Base-by-base conservation (phyloP, 2,888 invertebrate species). In the Branchipolynoe longqiensis region DNA sequence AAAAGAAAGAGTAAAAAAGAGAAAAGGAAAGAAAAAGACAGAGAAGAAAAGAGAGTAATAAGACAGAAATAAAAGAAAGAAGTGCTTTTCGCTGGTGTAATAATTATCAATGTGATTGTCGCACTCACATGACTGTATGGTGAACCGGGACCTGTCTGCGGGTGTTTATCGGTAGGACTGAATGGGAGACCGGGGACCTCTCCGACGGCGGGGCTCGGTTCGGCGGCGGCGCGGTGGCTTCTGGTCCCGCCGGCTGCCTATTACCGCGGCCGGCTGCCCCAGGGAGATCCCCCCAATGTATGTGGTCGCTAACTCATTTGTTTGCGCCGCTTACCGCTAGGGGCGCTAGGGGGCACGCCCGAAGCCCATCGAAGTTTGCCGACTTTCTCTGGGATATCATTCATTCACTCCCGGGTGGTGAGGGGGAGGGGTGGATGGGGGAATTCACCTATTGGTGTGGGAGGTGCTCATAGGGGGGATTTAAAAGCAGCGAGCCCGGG, bases 361-460 rank as follows among this genome's bases (percentile, higher is more conserved):
- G 62, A 25, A 62, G 62, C 62, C 31, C 62, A 62, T 62, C 62
- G 31, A 62, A 62, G 62, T 62, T 62, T 62, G 62, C 62, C 62
- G 62, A 62, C 28, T 62, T 62, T n/a, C 62, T 62, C 62, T n/a
- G 62, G 62, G 62, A 62, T 62, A 62, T 62, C 62, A 62, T 62
- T 62, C 48, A n/a, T 48, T 48, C 62, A 62, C 62, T 56, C 25
- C 22, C 56, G 22, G 3, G n/a, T 14, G n/a, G n/a, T n/a, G 22
- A 25, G 22, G 22, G 6, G 56, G 56, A 56, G 31, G 25, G 31
- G 28, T 62, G 12, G n/a, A n/a, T 25, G 62, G 25, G 31, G 31
- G 62, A 62, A 62, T 62, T 56, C 25, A 56, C 56, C 25, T 2
- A 22, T 14, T 25, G n/a, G 25, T 56, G 56, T 56, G 22, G 6